These are phyloP conservation scores for Ascidia mentula DNA, from an alignment of 23 tunicate species.

Conservation along the genomic window DNA sequence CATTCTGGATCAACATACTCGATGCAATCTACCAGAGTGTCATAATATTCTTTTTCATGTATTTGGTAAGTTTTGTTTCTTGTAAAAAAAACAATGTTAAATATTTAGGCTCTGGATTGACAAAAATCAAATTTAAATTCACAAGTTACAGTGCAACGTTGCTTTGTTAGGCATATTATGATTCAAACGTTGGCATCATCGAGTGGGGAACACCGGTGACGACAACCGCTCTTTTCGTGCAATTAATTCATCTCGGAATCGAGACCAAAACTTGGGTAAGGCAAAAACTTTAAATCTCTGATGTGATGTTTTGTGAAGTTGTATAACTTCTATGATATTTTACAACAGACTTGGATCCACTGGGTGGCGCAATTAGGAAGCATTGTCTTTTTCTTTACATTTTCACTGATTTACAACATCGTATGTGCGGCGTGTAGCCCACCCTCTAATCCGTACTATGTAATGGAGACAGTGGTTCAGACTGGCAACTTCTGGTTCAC, in stretches of 20 bases:
- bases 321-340: no score
- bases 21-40: conserved; percentile 91
- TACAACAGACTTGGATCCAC: conserved; percentile 90
- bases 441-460: conserved; percentile 81
- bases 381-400: conserved; percentile 65
- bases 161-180: conserved; percentile 68
- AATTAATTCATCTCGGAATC: conserved; percentile 90
- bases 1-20: conserved; percentile 92
- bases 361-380: conserved; percentile 93
- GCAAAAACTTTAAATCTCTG: no score
- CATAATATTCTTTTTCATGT: conserved; percentile 80
- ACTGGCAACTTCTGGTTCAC: conserved; percentile 85
- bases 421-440: conserved; percentile 82
- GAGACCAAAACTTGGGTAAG: conserved; percentile 98
- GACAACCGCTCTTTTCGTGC: conserved; percentile 81
- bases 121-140: no score
- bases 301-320: no score
- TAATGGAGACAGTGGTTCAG: conserved; percentile 80
- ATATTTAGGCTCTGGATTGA: no score
- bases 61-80: conserved; percentile 46
- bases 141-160: no score
- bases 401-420: conserved; percentile 73
- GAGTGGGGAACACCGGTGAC: conserved; percentile 98
- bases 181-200: conserved; percentile 77
- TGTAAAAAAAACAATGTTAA: background rate